Evolutionary conservation across 2,113 vertebrate genomes (phyloP).

Genomic region (Hypocryptadius cinnamomeus): DNA sequence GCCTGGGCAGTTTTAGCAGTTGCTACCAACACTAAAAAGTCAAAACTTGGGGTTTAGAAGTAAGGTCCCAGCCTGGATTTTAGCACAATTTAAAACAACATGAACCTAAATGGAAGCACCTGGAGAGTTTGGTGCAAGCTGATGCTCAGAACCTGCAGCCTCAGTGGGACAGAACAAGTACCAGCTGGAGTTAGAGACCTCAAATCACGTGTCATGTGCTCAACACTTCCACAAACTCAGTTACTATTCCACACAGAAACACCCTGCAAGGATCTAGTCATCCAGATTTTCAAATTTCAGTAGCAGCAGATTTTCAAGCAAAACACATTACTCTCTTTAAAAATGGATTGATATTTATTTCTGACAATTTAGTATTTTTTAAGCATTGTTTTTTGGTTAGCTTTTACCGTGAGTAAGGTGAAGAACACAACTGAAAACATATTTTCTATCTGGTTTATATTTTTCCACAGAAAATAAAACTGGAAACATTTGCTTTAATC

Average conservation of each 20-base stretch:
- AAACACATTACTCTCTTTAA: not conserved
- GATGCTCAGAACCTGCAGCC: not conserved
- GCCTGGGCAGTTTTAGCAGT: not conserved
- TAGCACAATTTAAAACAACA: too few relatives aligned
- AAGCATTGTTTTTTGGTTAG: not conserved
- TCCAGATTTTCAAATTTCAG: not conserved
- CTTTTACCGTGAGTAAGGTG: not conserved
- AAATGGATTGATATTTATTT: not conserved
- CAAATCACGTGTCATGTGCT: rapidly evolving
- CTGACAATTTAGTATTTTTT: not conserved
- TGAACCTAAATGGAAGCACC: not conserved
- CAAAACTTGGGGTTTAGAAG: not conserved
- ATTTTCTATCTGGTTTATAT: not conserved
- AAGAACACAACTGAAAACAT: not conserved
- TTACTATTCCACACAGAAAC: not conserved
- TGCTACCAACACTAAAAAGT: not conserved
- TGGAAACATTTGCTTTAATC: not conserved
- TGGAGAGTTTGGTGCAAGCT: too few relatives aligned
- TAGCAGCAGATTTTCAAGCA: not conserved
- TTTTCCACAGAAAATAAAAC: not conserved
- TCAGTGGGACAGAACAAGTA: not conserved
- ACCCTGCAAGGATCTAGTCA: not conserved
- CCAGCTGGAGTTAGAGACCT: not conserved
- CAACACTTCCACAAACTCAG: not conserved
- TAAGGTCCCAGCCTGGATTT: not conserved